Percentiles rank a stretch among this genome's conserved stretches.
phyloP scores from a whole-genome alignment of 2,113 vertebrate species.

The Cephalophus harveyi region DNA sequence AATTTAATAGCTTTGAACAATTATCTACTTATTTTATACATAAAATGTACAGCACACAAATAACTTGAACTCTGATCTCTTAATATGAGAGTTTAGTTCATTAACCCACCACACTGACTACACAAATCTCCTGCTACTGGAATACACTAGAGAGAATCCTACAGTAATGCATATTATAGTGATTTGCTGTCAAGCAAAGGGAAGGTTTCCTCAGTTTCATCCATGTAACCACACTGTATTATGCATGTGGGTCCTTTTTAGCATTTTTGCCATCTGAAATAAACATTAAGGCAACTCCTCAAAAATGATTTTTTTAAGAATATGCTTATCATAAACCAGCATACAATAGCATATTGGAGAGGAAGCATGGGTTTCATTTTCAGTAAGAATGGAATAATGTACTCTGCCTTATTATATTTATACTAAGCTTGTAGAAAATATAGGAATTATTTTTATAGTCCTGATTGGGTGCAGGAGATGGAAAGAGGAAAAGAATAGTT shows the following conservation, averaged over 20 bases:
- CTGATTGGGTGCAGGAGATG: background rate
- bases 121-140: constrained; percentile 64
- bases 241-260: constrained; percentile 24
- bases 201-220: constrained; percentile 9
- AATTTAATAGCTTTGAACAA: constrained; percentile 27
- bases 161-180: constrained; percentile 39
- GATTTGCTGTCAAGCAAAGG: constrained; percentile 58
- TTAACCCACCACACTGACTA: constrained; percentile 60
- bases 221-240: background rate
- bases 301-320: constrained; percentile 60
- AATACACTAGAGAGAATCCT: constrained; percentile 64
- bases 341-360: background rate
- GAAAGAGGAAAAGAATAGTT: background rate
- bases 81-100: constrained; percentile 70
- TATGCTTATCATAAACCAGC: constrained; percentile 25
- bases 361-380: constrained; percentile 32
- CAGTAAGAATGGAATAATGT: constrained; percentile 1
- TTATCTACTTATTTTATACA: constrained; percentile 52
- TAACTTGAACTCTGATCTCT: constrained; percentile 64
- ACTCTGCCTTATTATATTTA: background rate
- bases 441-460: background rate
- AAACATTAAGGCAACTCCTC: constrained; percentile 57
- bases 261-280: constrained; percentile 61
- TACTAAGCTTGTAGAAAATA: background rate
- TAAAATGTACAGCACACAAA: background rate